Conservation (phyloP, 2,888 invertebrate genomes). For the Bursaphelenchus okinawaensis region DNA sequence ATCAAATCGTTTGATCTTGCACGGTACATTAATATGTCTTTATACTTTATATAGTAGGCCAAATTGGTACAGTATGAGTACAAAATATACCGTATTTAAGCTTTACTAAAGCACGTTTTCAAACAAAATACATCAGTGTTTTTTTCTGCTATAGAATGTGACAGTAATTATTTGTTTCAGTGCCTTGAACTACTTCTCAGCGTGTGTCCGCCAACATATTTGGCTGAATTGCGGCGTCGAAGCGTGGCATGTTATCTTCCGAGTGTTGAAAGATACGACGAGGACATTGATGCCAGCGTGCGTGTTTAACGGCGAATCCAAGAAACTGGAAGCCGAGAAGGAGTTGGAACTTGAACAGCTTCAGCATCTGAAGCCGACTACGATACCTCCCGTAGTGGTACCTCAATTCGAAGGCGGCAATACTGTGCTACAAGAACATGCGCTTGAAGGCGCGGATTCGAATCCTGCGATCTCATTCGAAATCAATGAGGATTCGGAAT, state of each 20-base stretch:
- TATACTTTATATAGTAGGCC: no score
- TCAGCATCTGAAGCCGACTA: not conserved
- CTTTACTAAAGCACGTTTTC: no score
- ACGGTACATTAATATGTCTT: no score
- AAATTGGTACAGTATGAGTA: no score
- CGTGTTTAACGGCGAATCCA: slow-evolving; percentile 43
- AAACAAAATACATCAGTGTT: no score
- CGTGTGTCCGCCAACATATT: slow-evolving; percentile 48
- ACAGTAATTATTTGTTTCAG: slow-evolving; percentile 34
- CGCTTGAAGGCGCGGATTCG: not conserved
- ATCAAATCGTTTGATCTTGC: no score
- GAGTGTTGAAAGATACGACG: slow-evolving; percentile 56
- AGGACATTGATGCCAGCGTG: slow-evolving; percentile 56
- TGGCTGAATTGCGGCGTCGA: slow-evolving; percentile 41
- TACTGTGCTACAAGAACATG: not conserved
- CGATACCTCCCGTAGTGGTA: not conserved
- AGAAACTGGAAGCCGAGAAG: slow-evolving; percentile 14
- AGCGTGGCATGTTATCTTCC: slow-evolving; percentile 50
- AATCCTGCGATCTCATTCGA: slow-evolving; percentile 9
- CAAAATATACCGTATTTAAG: no score
- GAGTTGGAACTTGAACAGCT: not conserved
- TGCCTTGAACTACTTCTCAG: slow-evolving; percentile 54
- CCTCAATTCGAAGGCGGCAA: slow-evolving; percentile 1
- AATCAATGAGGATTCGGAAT: slow-evolving; percentile 9
- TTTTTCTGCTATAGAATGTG: not conserved